Percentiles rank a stretch among this genome's conserved stretches.
Conservation (phyloP, 2,113 vertebrate genomes). For the Clarias magur region DNA sequence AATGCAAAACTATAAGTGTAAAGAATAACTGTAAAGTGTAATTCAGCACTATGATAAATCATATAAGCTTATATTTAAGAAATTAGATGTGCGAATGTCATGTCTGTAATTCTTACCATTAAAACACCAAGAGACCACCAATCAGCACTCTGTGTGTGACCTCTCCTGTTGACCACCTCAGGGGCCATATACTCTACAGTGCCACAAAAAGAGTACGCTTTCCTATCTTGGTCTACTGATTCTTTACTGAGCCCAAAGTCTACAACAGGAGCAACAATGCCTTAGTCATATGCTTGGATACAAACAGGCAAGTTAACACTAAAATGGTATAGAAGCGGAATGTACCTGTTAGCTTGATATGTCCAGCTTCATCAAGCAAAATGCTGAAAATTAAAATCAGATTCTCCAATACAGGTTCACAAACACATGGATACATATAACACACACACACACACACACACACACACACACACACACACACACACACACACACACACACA, state of each 20-base stretch:
- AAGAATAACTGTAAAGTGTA: not conserved
- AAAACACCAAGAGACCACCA: constrained; percentile 99
- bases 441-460: constrained; percentile 46
- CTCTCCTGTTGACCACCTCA: constrained; percentile 97
- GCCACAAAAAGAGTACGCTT: constrained; percentile 98
- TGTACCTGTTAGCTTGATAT: constrained; percentile 99
- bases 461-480: constrained; percentile 40
- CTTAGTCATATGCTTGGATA: constrained; percentile 35
- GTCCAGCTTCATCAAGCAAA: constrained; percentile 99
- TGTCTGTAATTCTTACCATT: constrained; percentile 79
- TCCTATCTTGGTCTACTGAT: constrained; percentile 97
- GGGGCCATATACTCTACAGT: constrained; percentile 99
- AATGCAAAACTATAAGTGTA: not conserved
- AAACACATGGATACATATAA: constrained; percentile 58
- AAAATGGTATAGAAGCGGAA: constrained; percentile 38
- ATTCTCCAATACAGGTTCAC: constrained; percentile 78
- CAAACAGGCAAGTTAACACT: not conserved
- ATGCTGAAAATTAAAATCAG: constrained; percentile 95
- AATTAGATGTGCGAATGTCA: no score
- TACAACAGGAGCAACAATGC: constrained; percentile 68
- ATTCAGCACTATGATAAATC: no score
- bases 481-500: constrained; percentile 34
- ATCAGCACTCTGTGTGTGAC: constrained; percentile 97
- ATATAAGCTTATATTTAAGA: no score
- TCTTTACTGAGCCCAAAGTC: constrained; percentile 99